phyloP scores from a whole-genome alignment of 2,888 invertebrate species.

The Phaonia tiefii region DNA sequence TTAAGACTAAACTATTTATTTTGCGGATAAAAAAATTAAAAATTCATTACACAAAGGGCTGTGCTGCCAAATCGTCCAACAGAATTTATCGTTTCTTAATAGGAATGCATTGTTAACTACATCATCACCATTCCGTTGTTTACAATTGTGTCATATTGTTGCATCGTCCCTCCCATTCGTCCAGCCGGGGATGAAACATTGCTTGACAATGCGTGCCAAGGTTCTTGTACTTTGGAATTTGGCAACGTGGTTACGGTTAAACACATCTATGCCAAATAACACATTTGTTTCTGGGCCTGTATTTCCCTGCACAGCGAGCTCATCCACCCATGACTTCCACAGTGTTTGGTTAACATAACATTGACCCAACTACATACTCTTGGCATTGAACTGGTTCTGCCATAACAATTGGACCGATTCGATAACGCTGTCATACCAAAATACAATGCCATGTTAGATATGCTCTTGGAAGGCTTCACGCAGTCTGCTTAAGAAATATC shows the following conservation, averaged over 20 bases:
- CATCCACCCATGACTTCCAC: slow-evolving; percentile 88
- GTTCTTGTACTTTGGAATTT: slow-evolving; percentile 91
- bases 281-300: slow-evolving; percentile 83
- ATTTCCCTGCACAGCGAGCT: slow-evolving; percentile 80
- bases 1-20: too few species aligned
- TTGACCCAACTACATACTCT: slow-evolving; percentile 91
- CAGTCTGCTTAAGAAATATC: too few species aligned
- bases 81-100: too few species aligned
- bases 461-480: slow-evolving; percentile 68
- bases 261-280: slow-evolving; percentile 96
- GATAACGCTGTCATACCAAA: slow-evolving; percentile 99
- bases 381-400: slow-evolving; percentile 95
- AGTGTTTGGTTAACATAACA: slow-evolving; percentile 97
- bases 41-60: too few species aligned
- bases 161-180: too few species aligned
- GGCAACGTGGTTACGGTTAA: slow-evolving; percentile 95
- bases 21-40: too few species aligned
- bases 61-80: too few species aligned
- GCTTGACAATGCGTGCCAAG: slow-evolving; percentile 83
- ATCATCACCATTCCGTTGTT: too few species aligned
- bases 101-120: too few species aligned
- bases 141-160: too few species aligned
- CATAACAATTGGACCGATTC: slow-evolving; percentile 89
- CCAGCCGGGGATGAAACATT: too few species aligned
- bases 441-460: slow-evolving; percentile 84